A percentile compares a stretch with the other conserved stretches of the same genome.
These are phyloP conservation scores for Adelphocoris suturalis DNA, from an alignment of 2,888 invertebrate species.

Conservation along the genomic window DNA sequence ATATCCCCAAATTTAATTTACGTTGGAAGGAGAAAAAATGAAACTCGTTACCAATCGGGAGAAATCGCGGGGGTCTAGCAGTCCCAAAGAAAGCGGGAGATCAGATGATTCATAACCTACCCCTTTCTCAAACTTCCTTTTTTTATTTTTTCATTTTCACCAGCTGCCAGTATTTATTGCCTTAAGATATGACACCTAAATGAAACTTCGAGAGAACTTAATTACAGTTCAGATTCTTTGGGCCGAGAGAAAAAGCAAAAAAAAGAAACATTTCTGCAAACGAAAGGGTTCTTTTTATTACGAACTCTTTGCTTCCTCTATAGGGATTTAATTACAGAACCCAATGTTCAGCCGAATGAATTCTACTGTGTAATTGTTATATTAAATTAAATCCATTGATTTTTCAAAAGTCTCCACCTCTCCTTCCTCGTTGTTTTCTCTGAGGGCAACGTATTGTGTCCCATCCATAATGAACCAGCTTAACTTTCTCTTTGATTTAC, in stretches of 20 bases:
- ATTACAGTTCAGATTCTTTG: slow-evolving; percentile 75
- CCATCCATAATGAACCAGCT: slow-evolving; percentile 66
- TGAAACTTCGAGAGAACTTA: slow-evolving; percentile 76
- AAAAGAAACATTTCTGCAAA: slow-evolving; percentile 72
- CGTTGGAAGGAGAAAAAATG: neutral
- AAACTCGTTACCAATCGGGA: slow-evolving; percentile 47
- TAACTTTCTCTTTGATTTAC: slow-evolving; percentile 66
- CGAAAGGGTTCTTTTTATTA: slow-evolving; percentile 74
- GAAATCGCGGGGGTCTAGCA: slow-evolving; percentile 57
- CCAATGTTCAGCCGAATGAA: slow-evolving; percentile 74
- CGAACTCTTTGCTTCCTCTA: slow-evolving; percentile 72
- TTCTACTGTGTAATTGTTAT: slow-evolving; percentile 75
- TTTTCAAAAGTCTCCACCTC: slow-evolving; percentile 68
- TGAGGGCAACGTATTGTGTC: slow-evolving; percentile 55
- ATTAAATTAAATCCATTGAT: slow-evolving; percentile 75
- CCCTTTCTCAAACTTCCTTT: slow-evolving; percentile 73
- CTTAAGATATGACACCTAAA: slow-evolving; percentile 76
- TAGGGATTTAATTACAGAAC: slow-evolving; percentile 75
- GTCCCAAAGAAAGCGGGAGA: slow-evolving; percentile 50
- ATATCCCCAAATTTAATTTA: slow-evolving; percentile 29
- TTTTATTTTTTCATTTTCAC: slow-evolving; percentile 75
- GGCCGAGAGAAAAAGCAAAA: slow-evolving; percentile 65
- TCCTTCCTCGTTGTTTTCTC: neutral
- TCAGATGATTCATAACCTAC: slow-evolving; percentile 70
- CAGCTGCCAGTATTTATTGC: slow-evolving; percentile 76